Evolutionary conservation across 92 coral and sea anemone species (phyloP).

Genomic region (Palythoa caribaeorum): DNA sequence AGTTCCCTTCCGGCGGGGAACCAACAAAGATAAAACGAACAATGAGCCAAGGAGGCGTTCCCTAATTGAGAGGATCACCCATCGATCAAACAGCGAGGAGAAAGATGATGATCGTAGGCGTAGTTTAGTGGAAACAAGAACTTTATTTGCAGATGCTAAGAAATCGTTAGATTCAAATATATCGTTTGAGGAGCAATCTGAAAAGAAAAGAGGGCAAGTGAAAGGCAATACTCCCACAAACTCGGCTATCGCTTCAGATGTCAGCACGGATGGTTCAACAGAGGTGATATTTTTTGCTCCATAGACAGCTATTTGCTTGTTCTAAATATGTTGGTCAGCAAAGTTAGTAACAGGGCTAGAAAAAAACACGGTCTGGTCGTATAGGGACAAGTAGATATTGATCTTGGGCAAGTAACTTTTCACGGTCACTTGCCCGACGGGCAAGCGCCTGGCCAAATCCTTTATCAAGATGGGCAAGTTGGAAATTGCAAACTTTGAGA

Average conservation of each 20-base stretch:
- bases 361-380: too few species aligned
- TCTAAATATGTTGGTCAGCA: not conserved
- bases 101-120: constrained; percentile 60
- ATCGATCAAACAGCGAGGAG: constrained; percentile 73
- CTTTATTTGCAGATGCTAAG: constrained; percentile 43
- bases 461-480: too few species aligned
- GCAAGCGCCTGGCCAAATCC: too few species aligned
- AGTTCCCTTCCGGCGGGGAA: constrained; percentile 68
- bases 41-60: constrained; percentile 73
- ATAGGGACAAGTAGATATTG: too few species aligned
- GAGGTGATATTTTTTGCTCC: constrained; percentile 1
- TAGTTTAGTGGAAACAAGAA: constrained; percentile 62
- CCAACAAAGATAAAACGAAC: constrained; percentile 61
- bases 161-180: constrained; percentile 24
- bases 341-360: not conserved
- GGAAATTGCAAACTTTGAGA: too few species aligned
- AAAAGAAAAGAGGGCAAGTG: not conserved
- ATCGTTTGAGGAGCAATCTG: not conserved
- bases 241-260: not conserved
- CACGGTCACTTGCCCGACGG: too few species aligned
- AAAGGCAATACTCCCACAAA: not conserved
- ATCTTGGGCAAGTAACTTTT: too few species aligned
- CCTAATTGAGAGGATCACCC: constrained; percentile 79
- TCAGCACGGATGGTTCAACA: constrained; percentile 14
- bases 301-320: not conserved